Evolutionary conservation across 2,888 invertebrate species (phyloP).

Genomic region (Linyphia triangularis): DNA sequence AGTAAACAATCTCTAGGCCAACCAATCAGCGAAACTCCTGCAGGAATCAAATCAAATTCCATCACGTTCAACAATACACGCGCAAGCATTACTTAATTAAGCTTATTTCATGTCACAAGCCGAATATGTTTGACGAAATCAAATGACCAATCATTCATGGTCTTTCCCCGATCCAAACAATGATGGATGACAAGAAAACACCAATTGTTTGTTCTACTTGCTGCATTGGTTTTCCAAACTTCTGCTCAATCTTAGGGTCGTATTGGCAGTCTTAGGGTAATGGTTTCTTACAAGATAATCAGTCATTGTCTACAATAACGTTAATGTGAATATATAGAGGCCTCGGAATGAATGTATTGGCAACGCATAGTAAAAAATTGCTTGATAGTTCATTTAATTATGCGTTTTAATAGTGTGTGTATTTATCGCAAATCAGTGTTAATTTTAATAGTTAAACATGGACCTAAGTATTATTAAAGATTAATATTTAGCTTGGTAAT

Average conservation of each 20-base stretch:
- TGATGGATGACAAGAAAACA: constrained; percentile 31
- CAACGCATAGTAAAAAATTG: no score
- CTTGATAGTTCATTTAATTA: no score
- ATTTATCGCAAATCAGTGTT: no score
- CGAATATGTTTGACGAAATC: constrained; percentile 24
- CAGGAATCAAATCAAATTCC: neutral
- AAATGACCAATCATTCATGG: constrained; percentile 41
- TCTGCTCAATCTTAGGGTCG: neutral
- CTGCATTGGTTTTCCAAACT: constrained; percentile 22
- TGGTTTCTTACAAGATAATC: constrained; percentile 22
- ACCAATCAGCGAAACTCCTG: neutral
- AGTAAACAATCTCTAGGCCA: constrained; percentile 22
- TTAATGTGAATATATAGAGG: constrained; percentile 19
- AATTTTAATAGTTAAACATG: no score
- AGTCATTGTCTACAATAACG: constrained; percentile 20
- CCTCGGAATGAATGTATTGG: neutral
- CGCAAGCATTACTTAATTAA: constrained; percentile 57
- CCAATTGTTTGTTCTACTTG: constrained; percentile 49
- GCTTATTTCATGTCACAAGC: neutral
- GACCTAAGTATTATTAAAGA: no score
- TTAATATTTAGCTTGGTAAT: no score
- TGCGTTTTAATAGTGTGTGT: no score
- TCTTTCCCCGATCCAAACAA: neutral
- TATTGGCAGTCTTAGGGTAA: constrained; percentile 9
- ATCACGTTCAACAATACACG: constrained; percentile 15